phyloP scores from a whole-genome alignment of 2,888 invertebrate genomes.

The Lissonota sp. region DNA sequence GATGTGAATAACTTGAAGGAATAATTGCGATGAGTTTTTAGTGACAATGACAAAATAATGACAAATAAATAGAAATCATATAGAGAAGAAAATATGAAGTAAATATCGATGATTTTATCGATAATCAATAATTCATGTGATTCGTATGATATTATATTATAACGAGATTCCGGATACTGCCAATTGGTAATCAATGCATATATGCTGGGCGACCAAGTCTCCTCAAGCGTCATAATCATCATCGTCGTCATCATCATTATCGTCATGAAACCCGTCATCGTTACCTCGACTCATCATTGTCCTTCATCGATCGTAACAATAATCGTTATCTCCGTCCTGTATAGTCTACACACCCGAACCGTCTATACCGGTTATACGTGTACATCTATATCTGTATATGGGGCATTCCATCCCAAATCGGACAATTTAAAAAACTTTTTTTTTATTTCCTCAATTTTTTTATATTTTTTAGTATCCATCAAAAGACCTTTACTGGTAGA shows the following conservation, averaged over 20 bases:
- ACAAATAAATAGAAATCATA: too few relatives aligned
- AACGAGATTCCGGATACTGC: conserved; percentile 18
- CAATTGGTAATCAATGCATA: conserved; percentile 34
- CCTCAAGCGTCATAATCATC: conserved; percentile 38
- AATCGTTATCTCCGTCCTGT: conserved; percentile 53
- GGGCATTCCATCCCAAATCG: neutral
- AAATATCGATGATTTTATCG: too few relatives aligned
- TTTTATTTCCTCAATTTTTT: too few relatives aligned
- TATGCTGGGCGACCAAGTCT: conserved; percentile 14
- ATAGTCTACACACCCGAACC: conserved; percentile 12
- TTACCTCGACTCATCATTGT: conserved; percentile 46
- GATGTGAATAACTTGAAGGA: too few relatives aligned
- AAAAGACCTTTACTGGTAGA: too few relatives aligned
- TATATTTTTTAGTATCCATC: too few relatives aligned
- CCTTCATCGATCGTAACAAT: conserved; percentile 58
- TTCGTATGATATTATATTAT: too few relatives aligned
- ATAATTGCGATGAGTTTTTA: too few relatives aligned
- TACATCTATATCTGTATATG: neutral
- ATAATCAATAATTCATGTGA: too few relatives aligned
- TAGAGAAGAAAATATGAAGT: too few relatives aligned
- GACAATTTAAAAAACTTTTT: too few relatives aligned
- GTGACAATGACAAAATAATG: too few relatives aligned
- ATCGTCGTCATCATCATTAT: conserved; percentile 54
- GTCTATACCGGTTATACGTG: conserved; percentile 6
- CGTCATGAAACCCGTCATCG: conserved; percentile 25